Conservation (phyloP, 2,888 invertebrate genomes). For the Synergus itoensis region DNA sequence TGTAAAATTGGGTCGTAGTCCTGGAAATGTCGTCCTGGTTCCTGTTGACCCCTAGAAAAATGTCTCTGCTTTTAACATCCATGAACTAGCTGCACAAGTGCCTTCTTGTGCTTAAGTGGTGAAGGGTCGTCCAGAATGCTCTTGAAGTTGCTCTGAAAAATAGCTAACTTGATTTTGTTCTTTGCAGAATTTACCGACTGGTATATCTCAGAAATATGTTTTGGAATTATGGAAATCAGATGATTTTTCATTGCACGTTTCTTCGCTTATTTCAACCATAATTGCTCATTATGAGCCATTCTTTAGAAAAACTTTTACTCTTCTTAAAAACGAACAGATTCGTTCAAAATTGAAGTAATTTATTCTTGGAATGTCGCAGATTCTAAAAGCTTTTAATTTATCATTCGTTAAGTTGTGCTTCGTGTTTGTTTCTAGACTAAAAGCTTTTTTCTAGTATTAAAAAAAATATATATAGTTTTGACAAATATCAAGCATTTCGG, state of each 20-base stretch:
- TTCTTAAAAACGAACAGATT: too few species aligned
- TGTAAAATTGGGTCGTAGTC: slow-evolving; percentile 29
- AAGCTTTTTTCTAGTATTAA: too few species aligned
- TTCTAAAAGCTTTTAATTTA: too few species aligned
- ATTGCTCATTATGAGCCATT: background rate
- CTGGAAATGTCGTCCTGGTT: slow-evolving; percentile 33
- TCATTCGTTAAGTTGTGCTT: too few species aligned
- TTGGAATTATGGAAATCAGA: background rate
- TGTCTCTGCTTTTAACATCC: slow-evolving; percentile 33
- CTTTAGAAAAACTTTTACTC: background rate
- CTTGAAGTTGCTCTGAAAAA: slow-evolving; percentile 26
- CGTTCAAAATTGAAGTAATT: too few species aligned
- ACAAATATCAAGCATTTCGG: background rate
- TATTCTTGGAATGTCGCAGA: too few species aligned
- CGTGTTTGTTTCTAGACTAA: too few species aligned
- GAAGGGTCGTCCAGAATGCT: slow-evolving; percentile 33
- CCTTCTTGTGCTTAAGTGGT: slow-evolving; percentile 25
- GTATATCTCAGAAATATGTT: slow-evolving; percentile 17
- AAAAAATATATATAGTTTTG: too few species aligned
- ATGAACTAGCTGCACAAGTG: slow-evolving; percentile 1
- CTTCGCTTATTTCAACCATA: background rate
- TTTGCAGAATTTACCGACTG: slow-evolving; percentile 28
- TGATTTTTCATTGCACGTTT: background rate
- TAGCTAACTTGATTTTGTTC: slow-evolving; percentile 33
- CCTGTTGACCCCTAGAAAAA: slow-evolving; percentile 31